Evolutionary conservation across 1,140 invertebrate genomes (phyloP), one percentile per base, ranked within the genome.

Genomic region (Pomacea maculata): DNA sequence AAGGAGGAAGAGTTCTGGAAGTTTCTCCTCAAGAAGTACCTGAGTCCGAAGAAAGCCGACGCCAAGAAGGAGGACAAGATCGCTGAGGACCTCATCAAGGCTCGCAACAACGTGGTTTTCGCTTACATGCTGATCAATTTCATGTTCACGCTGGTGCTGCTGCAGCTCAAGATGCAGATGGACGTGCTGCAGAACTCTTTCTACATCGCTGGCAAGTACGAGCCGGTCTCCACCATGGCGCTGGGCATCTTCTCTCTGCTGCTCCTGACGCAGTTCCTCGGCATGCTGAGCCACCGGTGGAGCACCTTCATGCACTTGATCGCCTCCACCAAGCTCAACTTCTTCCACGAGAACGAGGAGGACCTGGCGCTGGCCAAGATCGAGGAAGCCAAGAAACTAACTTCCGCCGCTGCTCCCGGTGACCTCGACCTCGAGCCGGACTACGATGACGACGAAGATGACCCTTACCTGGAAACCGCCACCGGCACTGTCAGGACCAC

Each of bases 61-160:
- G 96, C 96, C 85, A 94, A 95, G 52, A 95, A 97, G 90, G 94
- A 98, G 95, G 96, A 84, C 52, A 80, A 82, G 64, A 83, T 97
- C 90, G 94, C 95, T 87, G 92, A 93, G 91, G 96, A 97, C 92
- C 93, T 98, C 87, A 96, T 96, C 94, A 96, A 97, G 89, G 94
- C 98, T 85, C 93, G 97, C 90, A 96, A 98, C 92, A 83, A 83
- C 73, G 96, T 96, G 83, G 96, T 97, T 63, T 98, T 98, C 93
- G 96, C 94, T 78, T 98, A 98, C 93, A 96, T 98, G 93, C 98
- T 99, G 96, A 92, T 97, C 90, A 99, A 99, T 93, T 95, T 96
- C 79, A 94, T 99, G 86, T 99, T 98, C 94, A 97, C 99, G 84
- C 94, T 99, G 90, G 97, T 98, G 93, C 97, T 98, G 88, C 97